Evolutionary conservation across 2,113 vertebrate genomes (phyloP), one percentile per base, ranked within the genome.

Genomic region (Bubo blakistoni): DNA sequence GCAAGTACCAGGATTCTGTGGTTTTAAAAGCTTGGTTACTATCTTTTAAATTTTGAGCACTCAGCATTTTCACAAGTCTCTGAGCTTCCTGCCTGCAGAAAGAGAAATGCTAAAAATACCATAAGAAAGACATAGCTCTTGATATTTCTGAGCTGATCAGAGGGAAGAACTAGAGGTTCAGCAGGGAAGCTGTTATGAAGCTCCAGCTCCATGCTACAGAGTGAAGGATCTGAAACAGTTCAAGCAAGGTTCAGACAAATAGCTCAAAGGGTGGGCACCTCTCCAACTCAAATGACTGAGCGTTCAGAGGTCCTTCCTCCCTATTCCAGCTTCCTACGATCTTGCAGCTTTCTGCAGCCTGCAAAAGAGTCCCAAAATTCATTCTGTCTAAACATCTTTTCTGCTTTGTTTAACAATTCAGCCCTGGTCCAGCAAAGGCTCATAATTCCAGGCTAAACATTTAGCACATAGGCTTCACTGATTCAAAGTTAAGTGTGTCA

Each of bases 191-290:
- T 74, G 44, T 34, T 71, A 20, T 0, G 54, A 54, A 88, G 51
- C 25, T 78, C 67, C 47, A 18, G 46, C 42, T 86, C 71, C 38
- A 12, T 7, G 16, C 16, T 40, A 7, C 7, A 21, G 29, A 87
- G 44, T 2, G 3, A 42, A 82, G 54, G 66, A 72, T 61, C 49
- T 59, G 27, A 21, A 90, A 32, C 26, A 66, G 81, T 80, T 94
- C 96, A 94, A 30, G 51, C 34, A 67, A 92, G 66, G 88, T 90
- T 95, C 85, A 96, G 71, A 77, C 63, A 92, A 93, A 72, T 21
- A 88, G 40, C 90, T 91, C 44, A 6, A 27, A 66, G 71, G 18
- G 15, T 57, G 57, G 96, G 92, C 88, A 72, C 10, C 27, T 65
- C 69, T 93, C 92, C 92, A 95, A 51, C 34, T 25, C 82, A 90